These are phyloP conservation scores for Rhabditophanes sp. DNA, from an alignment of 2,888 invertebrate species.

Conservation along the genomic window DNA sequence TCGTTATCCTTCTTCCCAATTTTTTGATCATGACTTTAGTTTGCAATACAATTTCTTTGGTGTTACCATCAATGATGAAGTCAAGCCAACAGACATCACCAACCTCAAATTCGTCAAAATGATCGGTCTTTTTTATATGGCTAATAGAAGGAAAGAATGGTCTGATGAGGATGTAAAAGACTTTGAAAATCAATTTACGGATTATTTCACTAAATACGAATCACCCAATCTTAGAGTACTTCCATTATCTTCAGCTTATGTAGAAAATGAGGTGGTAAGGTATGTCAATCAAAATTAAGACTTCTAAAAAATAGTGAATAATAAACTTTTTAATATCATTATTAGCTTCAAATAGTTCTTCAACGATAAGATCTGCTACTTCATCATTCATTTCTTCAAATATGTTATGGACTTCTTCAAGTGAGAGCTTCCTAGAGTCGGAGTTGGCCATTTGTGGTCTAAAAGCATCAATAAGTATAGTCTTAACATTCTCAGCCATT, in stretches of 20 bases:
- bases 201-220: conserved; percentile 27
- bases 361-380: too few species aligned
- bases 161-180: conserved; percentile 24
- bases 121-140: conserved; percentile 25
- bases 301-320: too few species aligned
- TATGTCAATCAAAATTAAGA: too few species aligned
- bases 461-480: too few species aligned
- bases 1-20: neutral
- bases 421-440: too few species aligned
- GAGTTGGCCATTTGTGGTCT: too few species aligned
- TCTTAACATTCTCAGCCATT: too few species aligned
- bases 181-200: conserved; percentile 27
- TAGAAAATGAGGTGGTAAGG: conserved; percentile 35
- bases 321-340: too few species aligned
- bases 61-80: conserved; percentile 14
- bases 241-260: conserved; percentile 30
- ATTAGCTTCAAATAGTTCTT: too few species aligned
- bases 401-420: too few species aligned
- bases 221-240: conserved; percentile 24
- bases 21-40: conserved; percentile 2
- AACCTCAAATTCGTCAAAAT: conserved; percentile 8
- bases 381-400: too few species aligned
- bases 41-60: conserved; percentile 28
- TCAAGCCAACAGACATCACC: conserved; percentile 5
- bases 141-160: conserved; percentile 34